Conservation (phyloP, 2,888 invertebrate genomes). For the Cephonodes hylas region DNA sequence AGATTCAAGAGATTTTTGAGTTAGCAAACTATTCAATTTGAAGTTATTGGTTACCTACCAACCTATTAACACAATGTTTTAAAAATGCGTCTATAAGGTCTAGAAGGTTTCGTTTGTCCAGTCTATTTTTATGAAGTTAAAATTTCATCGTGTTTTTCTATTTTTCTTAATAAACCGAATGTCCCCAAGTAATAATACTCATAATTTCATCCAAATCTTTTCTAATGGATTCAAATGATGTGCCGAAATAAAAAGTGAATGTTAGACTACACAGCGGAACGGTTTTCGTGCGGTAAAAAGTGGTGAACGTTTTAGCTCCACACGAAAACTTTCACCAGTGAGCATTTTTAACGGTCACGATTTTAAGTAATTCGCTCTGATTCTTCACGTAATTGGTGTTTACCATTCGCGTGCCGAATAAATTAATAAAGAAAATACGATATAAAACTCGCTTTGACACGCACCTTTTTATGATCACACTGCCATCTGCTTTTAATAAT, state of each 20-base stretch:
- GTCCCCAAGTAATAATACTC: no score
- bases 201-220: not conserved
- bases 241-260: conserved; percentile 11
- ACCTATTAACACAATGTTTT: no score
- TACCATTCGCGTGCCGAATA: conserved; percentile 29
- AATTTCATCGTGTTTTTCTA: no score
- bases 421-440: conserved; percentile 15
- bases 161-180: no score
- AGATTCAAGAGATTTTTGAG: no score
- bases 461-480: not conserved
- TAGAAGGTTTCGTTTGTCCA: no score
- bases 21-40: no score
- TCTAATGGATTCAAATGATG: not conserved
- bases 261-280: conserved; percentile 41
- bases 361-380: conserved; percentile 31
- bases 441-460: not conserved
- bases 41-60: no score
- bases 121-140: no score
- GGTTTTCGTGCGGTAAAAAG: conserved; percentile 53
- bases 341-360: conserved; percentile 25
- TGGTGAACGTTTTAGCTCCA: conserved; percentile 35
- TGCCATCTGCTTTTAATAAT: not conserved
- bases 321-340: conserved; percentile 46
- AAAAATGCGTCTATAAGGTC: no score
- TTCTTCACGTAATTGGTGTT: conserved; percentile 33